Conservation (phyloP, 37 sponge, comb jelly and placozoan genomes). For the Crambe crambe region DNA sequence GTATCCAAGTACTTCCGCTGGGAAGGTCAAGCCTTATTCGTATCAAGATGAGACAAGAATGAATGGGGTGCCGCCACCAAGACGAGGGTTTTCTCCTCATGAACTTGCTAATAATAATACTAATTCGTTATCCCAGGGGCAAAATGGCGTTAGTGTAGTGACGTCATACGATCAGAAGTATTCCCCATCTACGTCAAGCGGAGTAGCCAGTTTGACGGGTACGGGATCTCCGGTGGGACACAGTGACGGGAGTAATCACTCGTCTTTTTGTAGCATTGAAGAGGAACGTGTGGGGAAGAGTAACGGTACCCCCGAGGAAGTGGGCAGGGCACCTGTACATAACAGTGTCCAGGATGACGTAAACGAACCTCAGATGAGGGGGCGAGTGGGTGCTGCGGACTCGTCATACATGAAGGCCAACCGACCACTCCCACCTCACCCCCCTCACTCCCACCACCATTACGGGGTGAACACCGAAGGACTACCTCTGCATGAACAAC, state of each 20-base stretch:
- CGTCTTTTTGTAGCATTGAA: conserved; percentile 33
- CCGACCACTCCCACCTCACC: conserved; percentile 3
- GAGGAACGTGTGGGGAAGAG: background rate
- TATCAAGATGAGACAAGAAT: background rate
- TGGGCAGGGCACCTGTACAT: background rate
- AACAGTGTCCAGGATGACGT: background rate
- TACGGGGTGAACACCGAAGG: background rate
- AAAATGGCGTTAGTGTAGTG: background rate
- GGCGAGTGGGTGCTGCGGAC: background rate
- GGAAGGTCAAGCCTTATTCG: background rate
- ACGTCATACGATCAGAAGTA: conserved; percentile 32
- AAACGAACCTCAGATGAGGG: background rate
- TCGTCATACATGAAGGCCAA: background rate
- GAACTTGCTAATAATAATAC: background rate
- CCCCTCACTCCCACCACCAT: background rate
- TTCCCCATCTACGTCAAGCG: conserved; percentile 61
- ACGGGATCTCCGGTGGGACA: conserved; percentile 32
- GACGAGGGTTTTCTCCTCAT: background rate
- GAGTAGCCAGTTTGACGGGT: conserved; percentile 47
- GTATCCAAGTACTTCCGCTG: conserved; percentile 38
- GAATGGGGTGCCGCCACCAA: background rate
- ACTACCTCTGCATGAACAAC: background rate
- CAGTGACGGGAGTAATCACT: conserved; percentile 7
- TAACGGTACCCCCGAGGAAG: background rate
- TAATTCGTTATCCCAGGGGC: background rate